Conservation (phyloP, 1,140 invertebrate species). For the Leptopilina clavipes region DNA sequence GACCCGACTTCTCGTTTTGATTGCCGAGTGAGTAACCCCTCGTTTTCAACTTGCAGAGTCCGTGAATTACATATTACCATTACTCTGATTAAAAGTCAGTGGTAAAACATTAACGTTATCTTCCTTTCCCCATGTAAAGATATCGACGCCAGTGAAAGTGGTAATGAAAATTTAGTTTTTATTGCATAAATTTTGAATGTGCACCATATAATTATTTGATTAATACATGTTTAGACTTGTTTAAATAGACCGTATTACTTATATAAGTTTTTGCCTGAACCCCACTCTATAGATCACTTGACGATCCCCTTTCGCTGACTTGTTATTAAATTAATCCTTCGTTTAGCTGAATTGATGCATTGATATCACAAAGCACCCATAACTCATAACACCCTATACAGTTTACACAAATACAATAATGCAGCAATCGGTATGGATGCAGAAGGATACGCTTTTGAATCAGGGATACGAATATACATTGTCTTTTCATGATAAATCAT, state of each 20-base stretch:
- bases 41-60: no score
- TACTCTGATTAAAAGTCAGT: no score
- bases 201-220: background rate
- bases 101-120: no score
- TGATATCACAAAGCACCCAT: conserved; percentile 75
- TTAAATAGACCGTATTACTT: conserved; percentile 2
- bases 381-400: conserved; percentile 69
- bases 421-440: conserved; percentile 44
- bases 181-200: no score
- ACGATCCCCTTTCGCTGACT: conserved; percentile 69
- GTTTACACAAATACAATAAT: conserved; percentile 44
- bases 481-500: conserved; percentile 44
- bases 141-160: no score
- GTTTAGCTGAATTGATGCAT: conserved; percentile 76
- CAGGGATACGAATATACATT: conserved; percentile 7
- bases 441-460: conserved; percentile 37
- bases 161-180: no score
- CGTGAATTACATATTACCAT: no score
- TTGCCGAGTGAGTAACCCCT: no score
- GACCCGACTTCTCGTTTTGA: no score
- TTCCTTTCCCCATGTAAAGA: no score
- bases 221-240: conserved; percentile 35
- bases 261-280: conserved; percentile 39
- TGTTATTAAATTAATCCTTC: conserved; percentile 76
- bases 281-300: conserved; percentile 70